These are phyloP conservation scores for Ahaetulla prasina DNA, from an alignment of 2,113 vertebrate species.

Conservation along the genomic window DNA sequence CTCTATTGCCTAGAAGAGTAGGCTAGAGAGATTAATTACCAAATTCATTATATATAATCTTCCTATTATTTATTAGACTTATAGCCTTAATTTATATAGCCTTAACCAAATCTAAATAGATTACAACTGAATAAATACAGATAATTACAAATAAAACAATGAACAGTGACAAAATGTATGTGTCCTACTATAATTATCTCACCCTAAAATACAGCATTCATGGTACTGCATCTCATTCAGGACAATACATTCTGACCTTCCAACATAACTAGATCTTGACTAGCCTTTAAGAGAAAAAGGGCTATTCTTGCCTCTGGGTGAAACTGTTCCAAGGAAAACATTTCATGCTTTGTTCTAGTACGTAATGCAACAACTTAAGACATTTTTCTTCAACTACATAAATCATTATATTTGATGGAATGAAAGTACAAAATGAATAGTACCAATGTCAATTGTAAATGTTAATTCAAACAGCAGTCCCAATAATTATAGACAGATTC, in stretches of 20 bases:
- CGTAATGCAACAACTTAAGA: background rate
- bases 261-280: background rate
- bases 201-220: background rate
- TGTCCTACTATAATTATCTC: background rate
- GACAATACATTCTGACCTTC: background rate
- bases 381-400: background rate
- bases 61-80: background rate
- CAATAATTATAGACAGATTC: background rate
- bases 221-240: background rate
- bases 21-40: background rate
- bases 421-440: background rate
- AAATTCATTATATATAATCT: background rate
- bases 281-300: background rate
- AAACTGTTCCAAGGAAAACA: background rate
- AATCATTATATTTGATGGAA: background rate
- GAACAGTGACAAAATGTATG: background rate
- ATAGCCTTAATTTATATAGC: background rate
- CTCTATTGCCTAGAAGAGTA: background rate
- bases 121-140: background rate
- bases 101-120: background rate
- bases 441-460: background rate
- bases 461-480: background rate
- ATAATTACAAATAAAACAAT: background rate
- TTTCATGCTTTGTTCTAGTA: background rate
- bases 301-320: background rate